These are phyloP conservation scores for Allophyes oxyacanthae DNA, from an alignment of 2,888 invertebrate genomes.

Conservation along the genomic window DNA sequence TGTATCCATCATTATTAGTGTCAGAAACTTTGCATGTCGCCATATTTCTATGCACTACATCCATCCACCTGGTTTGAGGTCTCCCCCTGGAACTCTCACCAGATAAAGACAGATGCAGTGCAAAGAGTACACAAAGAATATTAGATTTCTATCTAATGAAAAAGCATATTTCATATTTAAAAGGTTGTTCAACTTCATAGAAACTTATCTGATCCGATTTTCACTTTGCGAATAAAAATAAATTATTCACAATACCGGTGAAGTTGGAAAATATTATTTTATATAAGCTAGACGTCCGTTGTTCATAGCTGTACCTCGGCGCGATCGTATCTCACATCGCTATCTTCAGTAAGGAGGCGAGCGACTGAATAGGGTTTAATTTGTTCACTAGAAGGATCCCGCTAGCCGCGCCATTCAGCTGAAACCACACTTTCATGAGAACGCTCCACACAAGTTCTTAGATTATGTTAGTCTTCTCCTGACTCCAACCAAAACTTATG, in stretches of 20 bases:
- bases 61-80: no score
- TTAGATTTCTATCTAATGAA: no score
- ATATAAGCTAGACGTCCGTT: slow-evolving; percentile 5
- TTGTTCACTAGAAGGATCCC: slow-evolving; percentile 59
- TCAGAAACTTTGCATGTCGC: no score
- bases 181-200: slow-evolving; percentile 11
- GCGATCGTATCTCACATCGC: slow-evolving; percentile 31
- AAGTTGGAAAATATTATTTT: slow-evolving; percentile 28
- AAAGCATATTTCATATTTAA: neutral
- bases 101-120: no score
- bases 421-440: slow-evolving; percentile 65
- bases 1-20: no score
- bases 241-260: slow-evolving; percentile 14
- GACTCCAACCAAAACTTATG: slow-evolving; percentile 58
- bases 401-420: slow-evolving; percentile 61
- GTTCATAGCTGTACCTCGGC: slow-evolving; percentile 14
- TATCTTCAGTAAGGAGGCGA: slow-evolving; percentile 55
- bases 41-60: no score
- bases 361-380: slow-evolving; percentile 69
- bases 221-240: slow-evolving; percentile 2
- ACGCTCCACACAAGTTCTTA: slow-evolving; percentile 61
- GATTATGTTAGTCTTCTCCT: slow-evolving; percentile 54
- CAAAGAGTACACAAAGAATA: no score
- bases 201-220: slow-evolving; percentile 21
- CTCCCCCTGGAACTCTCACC: no score